Evolutionary conservation across 2,797 vertebrate genomes (phyloP), one percentile per base, ranked within the genome.

Genomic region (Falco concolor): DNA sequence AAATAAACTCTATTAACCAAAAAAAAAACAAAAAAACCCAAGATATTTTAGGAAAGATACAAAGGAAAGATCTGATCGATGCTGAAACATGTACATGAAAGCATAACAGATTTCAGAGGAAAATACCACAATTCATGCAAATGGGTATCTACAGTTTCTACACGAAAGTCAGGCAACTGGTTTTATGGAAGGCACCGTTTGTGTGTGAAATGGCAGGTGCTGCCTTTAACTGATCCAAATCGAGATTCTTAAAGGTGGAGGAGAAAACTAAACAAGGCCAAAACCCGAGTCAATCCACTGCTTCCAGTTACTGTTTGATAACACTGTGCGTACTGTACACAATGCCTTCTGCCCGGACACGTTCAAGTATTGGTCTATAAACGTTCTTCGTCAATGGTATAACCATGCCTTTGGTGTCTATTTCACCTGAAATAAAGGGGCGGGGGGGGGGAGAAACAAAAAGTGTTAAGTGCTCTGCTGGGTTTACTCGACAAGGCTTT

Each of bases 271-370:
- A 63, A 78, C 8, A 38, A 57, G 60, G 17, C 49, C 56, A 67
- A 94, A 87, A 24, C 2, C 27, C 6, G 1, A 13, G 32, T 30
- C 23, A 25, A 68, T 28, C 63, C 65, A 36, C 19, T n/a, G 49
- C 50, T 75, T 65, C 59, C 47, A n/a, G 64, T 85, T 95, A 97
- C 60, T 95, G 94, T 28, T 85, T 98, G 87, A 98, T 84, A 38
- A 98, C 93, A 78, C 98, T 99, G 85, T 97, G 98, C 34, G 97
- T 98, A 8, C 93, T 98, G 95, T 98, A 98, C 21, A 97, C 36
- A 64, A 99, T 98, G 59, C 99, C 99, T 96, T 99, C 99, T 40
- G 98, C 98, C 97, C 97, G 98, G 93, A 99, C 98, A 25, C 98
- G 97, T 57, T 98, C 98, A 89, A 99, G 95, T 57, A 98, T 98